Base-by-base conservation (phyloP, 1,140 invertebrate genomes). In the Macrostomum lignano region DNA sequence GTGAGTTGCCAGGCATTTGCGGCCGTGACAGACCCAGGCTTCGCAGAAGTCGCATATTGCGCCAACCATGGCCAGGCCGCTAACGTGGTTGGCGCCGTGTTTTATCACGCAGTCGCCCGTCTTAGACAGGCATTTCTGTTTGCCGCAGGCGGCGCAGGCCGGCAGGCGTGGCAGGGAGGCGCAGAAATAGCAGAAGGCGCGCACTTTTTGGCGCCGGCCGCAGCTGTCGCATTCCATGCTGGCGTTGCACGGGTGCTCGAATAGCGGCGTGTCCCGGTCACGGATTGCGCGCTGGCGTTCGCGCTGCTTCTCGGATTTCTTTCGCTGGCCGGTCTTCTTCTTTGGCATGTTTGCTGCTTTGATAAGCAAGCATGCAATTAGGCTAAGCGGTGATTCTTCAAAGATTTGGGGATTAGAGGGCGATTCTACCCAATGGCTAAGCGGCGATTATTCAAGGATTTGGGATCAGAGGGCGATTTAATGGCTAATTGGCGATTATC, bases 41-140 rank as follows among this genome's bases (percentile, higher is more conserved):
- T 93, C 84, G 52, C 82, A 93, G 50, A 77, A 79, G 60, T 93
- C 82, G 60, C 82, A 93, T 41, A 93, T 76, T 2, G 82, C 82
- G 40, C 82, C 82, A 56, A 88, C 78, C 77, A 86, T 81, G 3
- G 60, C 70, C 17, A 84, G 51, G 9, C 81, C 79, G 9, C 75
- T 82, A 17, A 75, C 79, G 51, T 68, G 81, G 9, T 77, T 64
- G 1, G 76, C 75, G 3, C 73, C 61, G 62, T 91, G 82, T 46
- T 72, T 72, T 14, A 91, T 66, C 2, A 86, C 72, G 61, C 82
- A 91, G 53, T 91, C 82, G 1, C 82, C 79, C 1, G 76, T 70
- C 57, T 86, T 88, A 29, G 76, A 52, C 76, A 91, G 82, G 49
- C 82, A 91, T 55, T 91, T 91, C 14, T 74, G 65, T 61, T 88